Conservation (phyloP, 2,888 invertebrate genomes). For the Amiota communis region DNA sequence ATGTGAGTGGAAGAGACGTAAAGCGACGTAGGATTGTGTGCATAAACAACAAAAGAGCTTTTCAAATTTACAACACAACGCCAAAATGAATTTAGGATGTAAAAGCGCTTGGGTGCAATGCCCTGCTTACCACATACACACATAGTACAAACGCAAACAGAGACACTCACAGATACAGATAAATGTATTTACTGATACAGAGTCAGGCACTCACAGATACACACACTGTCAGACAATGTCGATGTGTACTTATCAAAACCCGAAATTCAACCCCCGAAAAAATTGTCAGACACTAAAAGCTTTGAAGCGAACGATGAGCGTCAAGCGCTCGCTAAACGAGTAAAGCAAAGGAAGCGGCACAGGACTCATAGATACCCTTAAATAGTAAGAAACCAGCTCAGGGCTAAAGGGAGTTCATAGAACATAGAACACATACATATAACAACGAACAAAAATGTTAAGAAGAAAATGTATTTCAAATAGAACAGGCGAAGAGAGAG, state of each 20-base stretch:
- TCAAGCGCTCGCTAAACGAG: slow-evolving; percentile 3
- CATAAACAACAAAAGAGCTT: slow-evolving; percentile 40
- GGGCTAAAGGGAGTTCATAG: slow-evolving; percentile 53
- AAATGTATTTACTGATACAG: slow-evolving; percentile 26
- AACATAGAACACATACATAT: slow-evolving; percentile 33
- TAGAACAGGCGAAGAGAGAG: not conserved
- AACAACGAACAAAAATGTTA: not conserved
- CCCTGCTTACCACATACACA: slow-evolving; percentile 57
- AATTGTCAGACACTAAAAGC: slow-evolving; percentile 63
- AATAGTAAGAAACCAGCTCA: too few species aligned
- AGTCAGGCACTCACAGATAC: slow-evolving; percentile 35
- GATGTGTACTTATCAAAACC: slow-evolving; percentile 53
- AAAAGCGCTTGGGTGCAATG: slow-evolving; percentile 58
- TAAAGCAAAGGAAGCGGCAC: slow-evolving; percentile 41
- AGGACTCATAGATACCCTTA: slow-evolving; percentile 39
- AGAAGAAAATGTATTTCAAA: slow-evolving; percentile 2
- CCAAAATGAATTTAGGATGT: slow-evolving; percentile 49
- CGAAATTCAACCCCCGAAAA: slow-evolving; percentile 61
- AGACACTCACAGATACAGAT: slow-evolving; percentile 17
- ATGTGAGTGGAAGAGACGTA: not conserved
- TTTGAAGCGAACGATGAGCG: slow-evolving; percentile 56
- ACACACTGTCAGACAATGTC: slow-evolving; percentile 37
- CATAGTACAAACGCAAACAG: not conserved
- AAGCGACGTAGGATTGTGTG: slow-evolving; percentile 1
- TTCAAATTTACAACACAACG: slow-evolving; percentile 45